Base-by-base conservation (phyloP, 1,140 invertebrate species). In the Tetragonula clypearis region DNA sequence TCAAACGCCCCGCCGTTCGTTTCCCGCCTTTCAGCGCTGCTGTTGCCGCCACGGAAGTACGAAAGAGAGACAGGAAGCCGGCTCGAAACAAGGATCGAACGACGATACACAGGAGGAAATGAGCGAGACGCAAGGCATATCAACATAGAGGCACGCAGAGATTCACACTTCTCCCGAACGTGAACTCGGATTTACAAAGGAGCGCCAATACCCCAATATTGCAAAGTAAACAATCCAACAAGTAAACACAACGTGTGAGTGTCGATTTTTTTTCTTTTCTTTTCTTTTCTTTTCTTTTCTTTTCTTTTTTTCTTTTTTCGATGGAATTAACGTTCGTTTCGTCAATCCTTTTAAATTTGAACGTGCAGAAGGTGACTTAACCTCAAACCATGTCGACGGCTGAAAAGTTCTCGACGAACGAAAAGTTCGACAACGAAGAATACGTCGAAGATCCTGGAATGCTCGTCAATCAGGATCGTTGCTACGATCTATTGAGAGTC, bases 401-500 rank as follows among this genome's bases (percentile, higher is more conserved):
- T 9, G 5, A 62, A 30, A 30, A 30, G 1, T 30, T 30, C 30
- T 21, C 49, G 5, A 55, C n/a, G 1, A 62, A 72, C 35, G 19
- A 58, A 6, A 55, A n/a, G 15, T 62, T 35, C 35, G 0, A 30
- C 23, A 68, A 68, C 0, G 75, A 79, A 71, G 82, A 84, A 55
- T 72, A 71, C 23, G 41, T 8, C 15, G 56, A 55, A 23, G 26
- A 84, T 19, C 4, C n/a, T 0, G 76, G 60, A 55, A 17, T 0
- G 35, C 21, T 49, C 15, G 41, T 35, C 35, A 35, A 12, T 35
- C 60, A 62, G 23, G 4, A 1, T n/a, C 41, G 41, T 62, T 72
- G 12, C 23, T 92, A 21, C 76, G 14, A 56, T 11, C 68, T 85
- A 65, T 41, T 92, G 41, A 86, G 85, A 35, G 60, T 21, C 6